Base-by-base conservation (phyloP, 2,888 invertebrate genomes). In the Microdon myrmicae region DNA sequence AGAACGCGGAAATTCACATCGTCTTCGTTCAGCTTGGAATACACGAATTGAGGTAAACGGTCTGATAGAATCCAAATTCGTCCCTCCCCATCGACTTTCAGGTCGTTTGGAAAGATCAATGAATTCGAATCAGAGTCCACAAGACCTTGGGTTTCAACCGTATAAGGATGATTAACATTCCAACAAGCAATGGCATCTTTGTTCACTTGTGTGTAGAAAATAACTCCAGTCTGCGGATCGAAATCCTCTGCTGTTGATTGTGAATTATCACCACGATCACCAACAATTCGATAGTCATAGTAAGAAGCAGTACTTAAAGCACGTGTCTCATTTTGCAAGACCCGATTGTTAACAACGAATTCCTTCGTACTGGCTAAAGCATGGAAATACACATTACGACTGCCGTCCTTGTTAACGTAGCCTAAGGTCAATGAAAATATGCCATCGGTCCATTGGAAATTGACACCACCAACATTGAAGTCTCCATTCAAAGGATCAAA, bases 361-460 rank as follows among this genome's bases (percentile, higher is more conserved):
- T 92, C 91, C 68, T 88, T 87, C 37, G 88, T 89, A 70, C 90
- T 89, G 20, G 90, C 87, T 78, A 92, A 82, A 1, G 92, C 85
- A 76, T 92, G 92, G 87, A 92, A 92, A 78, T 90, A 92, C 69
- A 90, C 82, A 13, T 87, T 88, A 66, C 88, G 86, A 67, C 82
- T 71, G 17, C 85, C 84, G 69, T 86, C 83, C 4, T 81, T 79
- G 60, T 83, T 82, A 55, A 82, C 81, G 20, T 84, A 83, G 0
- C 87, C 87, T 10, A 90, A 79, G 2, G 90, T 89, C 67, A 92
- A 73, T 9, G 87, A 89, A 70, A 92, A 91, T 0, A 92, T 84
- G 1, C 92, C 92, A 74, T 92, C 92, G 0, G 89, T 90, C 92
- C 91, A 92, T 74, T 92, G 92, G 84, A 92, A 92, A 74, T 88